A percentile compares a stretch with the other conserved stretches of the same genome.
phyloP scores from a whole-genome alignment of 92 coral and sea anemone genomes.

The Umimayanthus chanpuru region DNA sequence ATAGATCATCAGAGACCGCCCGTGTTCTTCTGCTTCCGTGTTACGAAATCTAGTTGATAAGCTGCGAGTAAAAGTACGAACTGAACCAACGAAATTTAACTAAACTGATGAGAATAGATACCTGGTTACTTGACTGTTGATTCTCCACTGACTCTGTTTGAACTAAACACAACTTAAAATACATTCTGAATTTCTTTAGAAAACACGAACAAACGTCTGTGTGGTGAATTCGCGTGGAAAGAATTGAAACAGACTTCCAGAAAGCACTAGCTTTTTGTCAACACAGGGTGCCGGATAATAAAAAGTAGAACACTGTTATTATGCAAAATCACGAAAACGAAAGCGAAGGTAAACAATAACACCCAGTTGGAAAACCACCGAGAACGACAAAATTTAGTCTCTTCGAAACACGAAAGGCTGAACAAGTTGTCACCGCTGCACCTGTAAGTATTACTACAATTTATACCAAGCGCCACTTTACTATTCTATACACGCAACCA shows the following conservation, averaged over 20 bases:
- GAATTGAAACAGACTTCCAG: neutral
- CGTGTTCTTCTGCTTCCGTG: neutral
- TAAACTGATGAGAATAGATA: neutral
- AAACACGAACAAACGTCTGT: conserved; percentile 13
- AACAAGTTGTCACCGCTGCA: neutral
- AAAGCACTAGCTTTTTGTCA: neutral
- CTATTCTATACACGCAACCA: neutral
- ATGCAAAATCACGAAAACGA: conserved; percentile 23
- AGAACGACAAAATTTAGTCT: neutral
- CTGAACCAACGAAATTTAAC: neutral
- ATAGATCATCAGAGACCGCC: no score
- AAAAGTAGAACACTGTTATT: neutral
- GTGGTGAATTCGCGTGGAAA: neutral
- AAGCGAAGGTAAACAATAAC: conserved; percentile 3
- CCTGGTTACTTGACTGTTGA: neutral
- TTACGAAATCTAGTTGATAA: neutral
- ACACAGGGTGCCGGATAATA: neutral
- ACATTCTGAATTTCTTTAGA: neutral
- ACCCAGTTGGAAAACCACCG: neutral
- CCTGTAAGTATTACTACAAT: neutral
- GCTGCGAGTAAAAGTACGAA: neutral
- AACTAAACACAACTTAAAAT: conserved; percentile 6
- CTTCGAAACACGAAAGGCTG: neutral
- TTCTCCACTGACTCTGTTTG: neutral
- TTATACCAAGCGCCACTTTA: neutral